These are phyloP conservation scores for Baryphthengus martii DNA, from an alignment of 2,113 vertebrate genomes.

Conservation along the genomic window DNA sequence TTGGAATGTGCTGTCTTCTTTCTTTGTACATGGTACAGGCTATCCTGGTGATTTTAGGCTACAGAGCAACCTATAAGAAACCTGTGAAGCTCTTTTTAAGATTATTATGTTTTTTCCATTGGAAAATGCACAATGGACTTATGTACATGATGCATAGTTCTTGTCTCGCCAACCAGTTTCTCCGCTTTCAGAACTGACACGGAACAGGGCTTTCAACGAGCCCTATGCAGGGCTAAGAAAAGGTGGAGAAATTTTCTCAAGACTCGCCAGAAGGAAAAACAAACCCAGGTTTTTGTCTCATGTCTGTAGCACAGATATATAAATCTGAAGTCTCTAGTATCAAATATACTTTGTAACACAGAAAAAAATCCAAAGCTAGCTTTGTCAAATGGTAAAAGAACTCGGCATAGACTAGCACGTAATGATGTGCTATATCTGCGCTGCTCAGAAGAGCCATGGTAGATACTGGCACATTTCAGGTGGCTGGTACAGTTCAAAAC, in stretches of 20 bases:
- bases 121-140: not conserved
- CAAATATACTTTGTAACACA: not conserved
- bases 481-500: not conserved
- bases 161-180: not conserved
- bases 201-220: not conserved
- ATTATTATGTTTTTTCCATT: not conserved
- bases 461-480: not conserved
- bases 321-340: not conserved
- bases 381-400: not conserved
- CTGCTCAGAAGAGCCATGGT: not conserved
- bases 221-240: not conserved
- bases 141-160: not conserved
- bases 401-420: rapidly evolving
- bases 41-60: not conserved
- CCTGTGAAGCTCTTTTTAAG: not conserved
- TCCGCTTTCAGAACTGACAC: not conserved
- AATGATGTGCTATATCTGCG: not conserved
- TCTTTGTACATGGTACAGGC: not conserved
- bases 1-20: not conserved
- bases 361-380: not conserved
- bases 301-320: not conserved
- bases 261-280: not conserved
- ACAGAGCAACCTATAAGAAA: not conserved
- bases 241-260: not conserved
- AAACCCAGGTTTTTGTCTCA: not conserved